Evolutionary conservation across 2,797 vertebrate genomes (phyloP).

Genomic region (Strix occidentalis): DNA sequence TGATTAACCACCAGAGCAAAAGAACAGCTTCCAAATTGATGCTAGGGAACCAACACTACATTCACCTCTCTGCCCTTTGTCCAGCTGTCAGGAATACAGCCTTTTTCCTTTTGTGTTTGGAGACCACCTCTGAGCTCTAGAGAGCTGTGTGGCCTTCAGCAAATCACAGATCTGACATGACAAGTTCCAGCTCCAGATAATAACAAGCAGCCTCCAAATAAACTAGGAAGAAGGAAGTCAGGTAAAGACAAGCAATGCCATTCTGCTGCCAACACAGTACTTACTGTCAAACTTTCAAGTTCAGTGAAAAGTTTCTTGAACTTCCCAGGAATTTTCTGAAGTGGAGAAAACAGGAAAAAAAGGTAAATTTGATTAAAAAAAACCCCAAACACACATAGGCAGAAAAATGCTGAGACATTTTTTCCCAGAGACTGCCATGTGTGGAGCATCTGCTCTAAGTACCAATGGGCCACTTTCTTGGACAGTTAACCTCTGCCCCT

Average conservation of each 20-base stretch:
- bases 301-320: constrained; percentile 97
- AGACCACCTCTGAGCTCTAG: neutral
- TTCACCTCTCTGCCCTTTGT: neutral
- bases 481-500: neutral
- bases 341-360: neutral
- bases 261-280: constrained; percentile 48
- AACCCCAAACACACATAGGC: neutral
- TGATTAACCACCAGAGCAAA: neutral
- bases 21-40: neutral
- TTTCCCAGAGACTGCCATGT: neutral
- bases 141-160: accelerated
- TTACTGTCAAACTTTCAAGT: constrained; percentile 94
- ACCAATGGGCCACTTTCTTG: neutral
- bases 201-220: neutral
- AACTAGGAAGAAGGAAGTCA: neutral
- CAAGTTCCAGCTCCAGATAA: neutral
- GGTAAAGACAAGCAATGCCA: neutral
- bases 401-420: neutral
- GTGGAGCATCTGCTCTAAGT: neutral
- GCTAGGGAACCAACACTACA: neutral
- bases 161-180: neutral
- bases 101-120: neutral
- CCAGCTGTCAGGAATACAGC: neutral
- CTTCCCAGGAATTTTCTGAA: constrained; percentile 96
- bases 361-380: neutral